Conservation (phyloP, 2,888 invertebrate genomes). For the Thumatha senex region DNA sequence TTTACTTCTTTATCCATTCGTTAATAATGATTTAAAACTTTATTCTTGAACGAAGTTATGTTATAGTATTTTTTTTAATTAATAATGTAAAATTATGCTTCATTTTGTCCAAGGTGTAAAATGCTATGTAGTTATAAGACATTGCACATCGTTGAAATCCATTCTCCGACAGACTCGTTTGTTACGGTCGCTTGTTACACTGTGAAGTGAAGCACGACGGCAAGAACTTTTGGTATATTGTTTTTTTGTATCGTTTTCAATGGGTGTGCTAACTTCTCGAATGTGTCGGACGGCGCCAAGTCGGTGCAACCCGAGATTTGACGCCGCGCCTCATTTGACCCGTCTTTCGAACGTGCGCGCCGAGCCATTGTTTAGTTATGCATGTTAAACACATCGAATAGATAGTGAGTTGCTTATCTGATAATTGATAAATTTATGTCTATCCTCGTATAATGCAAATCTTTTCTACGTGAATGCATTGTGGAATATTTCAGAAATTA, state of each 20-base stretch:
- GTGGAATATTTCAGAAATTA: too few species aligned
- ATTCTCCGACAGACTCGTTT: constrained; percentile 51
- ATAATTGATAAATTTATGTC: constrained; percentile 37
- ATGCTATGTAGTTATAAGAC: constrained; percentile 11
- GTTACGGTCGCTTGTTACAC: constrained; percentile 68
- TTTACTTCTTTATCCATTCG: constrained; percentile 7
- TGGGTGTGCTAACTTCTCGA: constrained; percentile 70
- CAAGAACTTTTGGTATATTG: constrained; percentile 59
- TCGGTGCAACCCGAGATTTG: constrained; percentile 76
- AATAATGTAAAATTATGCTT: neutral
- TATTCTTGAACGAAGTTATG: neutral
- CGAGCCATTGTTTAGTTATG: constrained; percentile 68
- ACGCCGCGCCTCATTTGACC: constrained; percentile 77
- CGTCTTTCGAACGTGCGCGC: constrained; percentile 62
- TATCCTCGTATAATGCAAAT: neutral
- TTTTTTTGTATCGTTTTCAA: constrained; percentile 58
- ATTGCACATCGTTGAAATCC: constrained; percentile 38
- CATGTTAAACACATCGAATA: constrained; percentile 61
- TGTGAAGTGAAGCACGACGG: constrained; percentile 66
- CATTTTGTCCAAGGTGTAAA: neutral
- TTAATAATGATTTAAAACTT: neutral
- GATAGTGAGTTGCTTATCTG: constrained; percentile 52
- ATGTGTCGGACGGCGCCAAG: constrained; percentile 72
- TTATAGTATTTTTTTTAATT: neutral
- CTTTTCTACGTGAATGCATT: neutral